Conservation (phyloP, 2,888 invertebrate genomes). For the Philaethria dido region DNA sequence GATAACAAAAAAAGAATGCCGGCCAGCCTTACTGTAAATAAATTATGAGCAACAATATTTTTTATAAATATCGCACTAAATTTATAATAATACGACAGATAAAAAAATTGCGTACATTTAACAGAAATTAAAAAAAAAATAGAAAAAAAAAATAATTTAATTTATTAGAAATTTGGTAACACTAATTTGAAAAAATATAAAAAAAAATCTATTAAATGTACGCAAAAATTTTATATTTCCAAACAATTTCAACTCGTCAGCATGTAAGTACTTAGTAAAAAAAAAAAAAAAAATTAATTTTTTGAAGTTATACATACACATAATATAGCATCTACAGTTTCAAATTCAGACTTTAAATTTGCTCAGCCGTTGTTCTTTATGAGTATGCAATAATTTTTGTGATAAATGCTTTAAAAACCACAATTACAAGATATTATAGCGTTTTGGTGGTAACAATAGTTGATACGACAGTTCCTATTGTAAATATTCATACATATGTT, state of each 20-base stretch:
- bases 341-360: slow-evolving; percentile 39
- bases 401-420: slow-evolving; percentile 22
- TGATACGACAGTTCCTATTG: background rate
- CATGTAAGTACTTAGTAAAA: slow-evolving; percentile 36
- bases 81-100: slow-evolving; percentile 30
- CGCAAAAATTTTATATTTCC: slow-evolving; percentile 14
- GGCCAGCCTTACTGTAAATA: slow-evolving; percentile 23
- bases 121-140: background rate
- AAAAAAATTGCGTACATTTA: slow-evolving; percentile 27
- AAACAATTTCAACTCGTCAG: slow-evolving; percentile 29
- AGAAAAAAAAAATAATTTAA: background rate
- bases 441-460: background rate
- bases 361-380: slow-evolving; percentile 34
- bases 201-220: slow-evolving; percentile 11
- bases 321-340: slow-evolving; percentile 38
- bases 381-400: background rate
- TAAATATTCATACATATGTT: slow-evolving; percentile 7
- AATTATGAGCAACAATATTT: slow-evolving; percentile 28
- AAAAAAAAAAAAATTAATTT: no score
- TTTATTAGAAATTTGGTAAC: background rate
- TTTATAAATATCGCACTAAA: slow-evolving; percentile 30
- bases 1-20: slow-evolving; percentile 26
- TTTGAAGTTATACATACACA: slow-evolving; percentile 13
- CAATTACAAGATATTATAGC: slow-evolving; percentile 18
- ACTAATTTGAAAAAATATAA: no score